Conservation (phyloP, 2,888 invertebrate species). For the Clepsis dumicolana region DNA sequence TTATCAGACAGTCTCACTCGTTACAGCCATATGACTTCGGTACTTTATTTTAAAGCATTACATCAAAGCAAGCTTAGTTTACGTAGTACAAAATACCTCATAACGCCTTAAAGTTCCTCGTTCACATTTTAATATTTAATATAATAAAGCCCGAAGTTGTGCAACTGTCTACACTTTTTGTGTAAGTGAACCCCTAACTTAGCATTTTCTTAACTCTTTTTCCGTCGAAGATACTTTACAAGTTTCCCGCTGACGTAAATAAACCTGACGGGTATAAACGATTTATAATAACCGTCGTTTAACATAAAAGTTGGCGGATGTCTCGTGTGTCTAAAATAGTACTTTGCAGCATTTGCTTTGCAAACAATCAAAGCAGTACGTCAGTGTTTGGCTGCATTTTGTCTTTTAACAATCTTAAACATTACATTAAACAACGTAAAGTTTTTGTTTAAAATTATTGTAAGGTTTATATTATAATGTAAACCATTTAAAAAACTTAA, state of each 20-base stretch:
- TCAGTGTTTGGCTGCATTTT: not conserved
- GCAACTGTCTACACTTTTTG: conserved; percentile 43
- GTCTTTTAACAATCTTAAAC: not conserved
- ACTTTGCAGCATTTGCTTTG: not conserved
- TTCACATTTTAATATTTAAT: conserved; percentile 77
- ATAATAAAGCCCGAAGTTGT: conserved; percentile 74
- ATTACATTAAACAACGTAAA: too few species aligned
- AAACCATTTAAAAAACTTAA: too few species aligned
- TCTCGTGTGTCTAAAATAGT: conserved; percentile 2
- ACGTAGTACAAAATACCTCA: conserved; percentile 60
- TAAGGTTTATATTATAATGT: too few species aligned
- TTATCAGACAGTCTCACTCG: too few species aligned
- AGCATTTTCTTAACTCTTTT: conserved; percentile 81
- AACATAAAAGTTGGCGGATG: conserved; percentile 16
- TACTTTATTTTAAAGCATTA: too few species aligned
- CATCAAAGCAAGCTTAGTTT: not conserved
- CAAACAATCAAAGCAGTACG: not conserved
- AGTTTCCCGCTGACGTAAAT: conserved; percentile 76
- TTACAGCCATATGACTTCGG: too few species aligned
- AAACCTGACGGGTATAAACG: conserved; percentile 38
- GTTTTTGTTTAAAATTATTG: too few species aligned
- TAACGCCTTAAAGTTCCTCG: conserved; percentile 67
- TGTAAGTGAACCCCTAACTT: conserved; percentile 69
- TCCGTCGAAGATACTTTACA: conserved; percentile 70
- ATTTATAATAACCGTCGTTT: conserved; percentile 37